Conservation (phyloP, 2,113 vertebrate species). For the Lycaon pictus region DNA sequence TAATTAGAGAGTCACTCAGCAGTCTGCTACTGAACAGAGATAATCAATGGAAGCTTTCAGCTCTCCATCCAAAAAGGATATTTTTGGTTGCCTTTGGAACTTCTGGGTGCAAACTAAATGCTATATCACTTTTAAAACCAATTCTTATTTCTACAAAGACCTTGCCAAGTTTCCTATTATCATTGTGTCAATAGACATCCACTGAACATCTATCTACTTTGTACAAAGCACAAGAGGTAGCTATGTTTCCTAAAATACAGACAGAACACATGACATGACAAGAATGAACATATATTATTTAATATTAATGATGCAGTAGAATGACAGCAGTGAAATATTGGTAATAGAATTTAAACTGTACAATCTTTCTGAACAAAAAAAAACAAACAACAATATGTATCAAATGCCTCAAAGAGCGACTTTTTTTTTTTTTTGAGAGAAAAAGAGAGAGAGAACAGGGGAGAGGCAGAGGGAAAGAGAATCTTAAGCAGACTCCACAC, state of each 20-base stretch:
- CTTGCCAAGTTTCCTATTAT: neutral
- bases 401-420: neutral
- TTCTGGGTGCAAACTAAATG: neutral
- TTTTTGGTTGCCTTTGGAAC: neutral
- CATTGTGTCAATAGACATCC: neutral
- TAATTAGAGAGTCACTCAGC: neutral
- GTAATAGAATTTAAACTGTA: conserved; percentile 22
- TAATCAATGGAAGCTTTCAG: neutral
- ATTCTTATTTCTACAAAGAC: neutral
- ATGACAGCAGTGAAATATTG: conserved; percentile 41
- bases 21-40: neutral
- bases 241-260: neutral
- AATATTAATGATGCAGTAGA: conserved; percentile 16
- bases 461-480: neutral
- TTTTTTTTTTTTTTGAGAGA: neutral
- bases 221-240: neutral
- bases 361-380: neutral
- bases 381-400: neutral
- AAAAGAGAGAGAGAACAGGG: neutral
- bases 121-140: neutral
- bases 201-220: neutral
- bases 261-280: neutral
- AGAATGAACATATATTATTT: neutral
- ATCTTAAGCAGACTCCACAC: neutral
- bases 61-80: neutral